A percentile compares a stretch with the other conserved stretches of the same genome.
These are phyloP conservation scores for Thymelicus acteon DNA, from an alignment of 2,888 invertebrate genomes.

Conservation along the genomic window DNA sequence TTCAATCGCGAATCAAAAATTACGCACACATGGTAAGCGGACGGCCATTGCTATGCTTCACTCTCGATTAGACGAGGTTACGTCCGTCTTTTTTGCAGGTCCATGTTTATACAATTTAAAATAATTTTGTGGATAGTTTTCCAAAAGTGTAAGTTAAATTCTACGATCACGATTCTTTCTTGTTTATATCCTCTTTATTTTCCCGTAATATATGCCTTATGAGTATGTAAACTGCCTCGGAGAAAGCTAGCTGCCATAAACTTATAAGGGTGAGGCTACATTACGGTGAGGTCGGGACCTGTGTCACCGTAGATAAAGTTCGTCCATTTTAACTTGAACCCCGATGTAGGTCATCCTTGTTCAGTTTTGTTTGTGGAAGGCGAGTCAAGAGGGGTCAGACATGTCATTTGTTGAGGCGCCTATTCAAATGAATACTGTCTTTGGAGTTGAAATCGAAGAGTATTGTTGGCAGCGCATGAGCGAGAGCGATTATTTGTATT, in stretches of 20 bases:
- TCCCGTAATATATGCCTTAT: slow-evolving; percentile 34
- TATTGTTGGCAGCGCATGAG: slow-evolving; percentile 20
- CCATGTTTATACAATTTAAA: background rate
- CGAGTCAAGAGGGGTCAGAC: slow-evolving; percentile 37
- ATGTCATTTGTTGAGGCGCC: slow-evolving; percentile 38
- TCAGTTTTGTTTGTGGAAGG: slow-evolving; percentile 35
- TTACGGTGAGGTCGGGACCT: slow-evolving; percentile 31
- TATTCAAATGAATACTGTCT: slow-evolving; percentile 36
- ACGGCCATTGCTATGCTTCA: too few species aligned
- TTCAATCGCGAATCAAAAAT: too few species aligned
- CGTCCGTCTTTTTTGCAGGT: too few species aligned
- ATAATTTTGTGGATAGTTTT: background rate
- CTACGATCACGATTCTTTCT: slow-evolving; percentile 1
- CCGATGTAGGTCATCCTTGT: slow-evolving; percentile 34
- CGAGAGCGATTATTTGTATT: slow-evolving; percentile 6
- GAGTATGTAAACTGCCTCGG: slow-evolving; percentile 35
- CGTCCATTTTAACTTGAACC: slow-evolving; percentile 38
- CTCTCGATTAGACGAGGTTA: too few species aligned
- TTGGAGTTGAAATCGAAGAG: slow-evolving; percentile 25
- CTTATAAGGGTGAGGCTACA: slow-evolving; percentile 40
- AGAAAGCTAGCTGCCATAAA: slow-evolving; percentile 35
- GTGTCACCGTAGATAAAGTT: slow-evolving; percentile 37
- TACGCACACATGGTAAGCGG: too few species aligned
- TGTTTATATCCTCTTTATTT: slow-evolving; percentile 26
- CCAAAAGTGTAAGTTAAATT: slow-evolving; percentile 10